Conservation (phyloP, 2,797 vertebrate species). For the Parambassis ranga region DNA sequence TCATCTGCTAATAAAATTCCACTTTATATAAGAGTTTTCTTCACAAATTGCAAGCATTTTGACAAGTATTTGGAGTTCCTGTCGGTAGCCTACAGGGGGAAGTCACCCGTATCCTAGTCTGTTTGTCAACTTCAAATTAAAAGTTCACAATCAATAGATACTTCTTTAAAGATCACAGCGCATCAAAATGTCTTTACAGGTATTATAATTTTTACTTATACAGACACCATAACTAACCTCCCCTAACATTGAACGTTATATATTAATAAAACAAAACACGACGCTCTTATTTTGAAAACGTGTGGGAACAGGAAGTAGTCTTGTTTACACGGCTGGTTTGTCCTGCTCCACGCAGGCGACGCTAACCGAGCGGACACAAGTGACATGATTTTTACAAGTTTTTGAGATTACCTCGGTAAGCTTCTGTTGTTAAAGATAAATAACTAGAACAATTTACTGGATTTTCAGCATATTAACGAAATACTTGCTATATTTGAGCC, state of each 20-base stretch:
- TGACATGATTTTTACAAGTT: slow-evolving; percentile 12
- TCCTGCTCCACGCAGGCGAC: slow-evolving; percentile 23
- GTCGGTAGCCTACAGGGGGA: not conserved
- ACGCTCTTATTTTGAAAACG: slow-evolving; percentile 42
- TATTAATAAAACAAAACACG: accelerated
- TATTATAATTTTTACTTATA: accelerated
- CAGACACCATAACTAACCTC: accelerated
- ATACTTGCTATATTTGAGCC: not conserved
- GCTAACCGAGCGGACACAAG: not conserved
- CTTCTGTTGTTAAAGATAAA: not conserved
- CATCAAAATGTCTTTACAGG: accelerated
- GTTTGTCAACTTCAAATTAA: slow-evolving; percentile 53
- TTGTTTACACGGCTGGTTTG: slow-evolving; percentile 54
- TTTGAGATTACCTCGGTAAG: slow-evolving; percentile 21
- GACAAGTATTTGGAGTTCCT: not conserved
- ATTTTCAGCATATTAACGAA: not conserved
- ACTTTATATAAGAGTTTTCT: not conserved
- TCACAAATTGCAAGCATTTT: not conserved
- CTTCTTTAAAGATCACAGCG: not conserved
- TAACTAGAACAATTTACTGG: too few relatives aligned
- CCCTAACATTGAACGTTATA: accelerated
- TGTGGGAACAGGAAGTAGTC: slow-evolving; percentile 15
- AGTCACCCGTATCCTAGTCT: not conserved
- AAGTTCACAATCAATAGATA: not conserved
- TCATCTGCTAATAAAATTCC: not conserved